phyloP scores from a whole-genome alignment of 1,140 invertebrate genomes.

The Cotesia chilonis region DNA sequence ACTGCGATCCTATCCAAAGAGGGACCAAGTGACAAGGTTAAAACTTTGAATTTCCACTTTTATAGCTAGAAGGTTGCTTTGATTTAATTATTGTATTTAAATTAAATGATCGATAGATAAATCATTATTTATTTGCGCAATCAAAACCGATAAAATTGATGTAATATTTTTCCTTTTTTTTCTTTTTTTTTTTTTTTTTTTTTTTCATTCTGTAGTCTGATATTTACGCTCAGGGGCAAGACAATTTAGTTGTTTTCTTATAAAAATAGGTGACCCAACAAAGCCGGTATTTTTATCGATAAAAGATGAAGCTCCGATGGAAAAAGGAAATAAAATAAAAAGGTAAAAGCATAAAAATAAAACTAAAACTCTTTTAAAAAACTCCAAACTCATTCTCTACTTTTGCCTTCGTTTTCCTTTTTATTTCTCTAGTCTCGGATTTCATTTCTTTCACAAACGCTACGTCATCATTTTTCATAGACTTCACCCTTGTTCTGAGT shows the following conservation, averaged over 20 bases:
- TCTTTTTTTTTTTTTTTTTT: neutral
- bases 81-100: no score
- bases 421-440: conserved; percentile 50
- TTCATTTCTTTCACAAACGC: conserved; percentile 63
- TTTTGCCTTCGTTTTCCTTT: neutral
- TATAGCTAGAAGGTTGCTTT: neutral
- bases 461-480: conserved; percentile 66
- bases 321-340: neutral
- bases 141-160: no score
- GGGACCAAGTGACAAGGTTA: neutral
- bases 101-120: no score
- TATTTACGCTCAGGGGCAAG: conserved; percentile 51
- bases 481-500: conserved; percentile 43
- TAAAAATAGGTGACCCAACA: conserved; percentile 15
- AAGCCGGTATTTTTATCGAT: conserved; percentile 17
- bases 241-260: conserved; percentile 13
- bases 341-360: conserved; percentile 1
- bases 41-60: neutral
- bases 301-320: neutral
- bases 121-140: no score
- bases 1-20: conserved; percentile 40
- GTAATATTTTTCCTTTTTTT: neutral
- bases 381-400: no score
- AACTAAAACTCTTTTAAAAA: conserved; percentile 21
- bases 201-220: conserved; percentile 46